phyloP scores from a whole-genome alignment of 2,888 invertebrate genomes.

The Parnassius apollo region DNA sequence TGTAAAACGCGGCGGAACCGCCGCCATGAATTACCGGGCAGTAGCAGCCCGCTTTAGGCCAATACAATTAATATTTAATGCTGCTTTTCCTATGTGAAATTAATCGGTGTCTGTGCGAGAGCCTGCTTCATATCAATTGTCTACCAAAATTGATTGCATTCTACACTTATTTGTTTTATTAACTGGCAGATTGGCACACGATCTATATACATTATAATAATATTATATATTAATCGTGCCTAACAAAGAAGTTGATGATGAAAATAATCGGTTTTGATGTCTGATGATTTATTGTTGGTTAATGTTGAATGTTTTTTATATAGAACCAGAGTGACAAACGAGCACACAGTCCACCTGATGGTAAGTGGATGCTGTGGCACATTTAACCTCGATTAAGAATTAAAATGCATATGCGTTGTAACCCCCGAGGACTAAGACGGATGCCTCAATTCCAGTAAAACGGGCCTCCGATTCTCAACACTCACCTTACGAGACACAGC shows the following conservation, averaged over 20 bases:
- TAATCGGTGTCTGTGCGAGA: constrained; percentile 67
- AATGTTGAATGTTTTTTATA: no score
- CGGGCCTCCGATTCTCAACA: no score
- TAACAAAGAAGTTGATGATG: background rate
- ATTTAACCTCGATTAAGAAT: no score
- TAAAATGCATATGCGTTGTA: no score
- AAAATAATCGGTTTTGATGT: background rate
- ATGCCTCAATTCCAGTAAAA: no score
- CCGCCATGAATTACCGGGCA: constrained; percentile 58
- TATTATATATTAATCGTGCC: background rate
- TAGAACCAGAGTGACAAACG: no score
- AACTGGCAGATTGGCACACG: constrained; percentile 20
- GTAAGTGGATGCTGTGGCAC: no score
- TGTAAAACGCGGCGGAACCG: constrained; percentile 49
- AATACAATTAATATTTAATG: constrained; percentile 77
- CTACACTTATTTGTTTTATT: constrained; percentile 48
- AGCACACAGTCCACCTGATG: no score
- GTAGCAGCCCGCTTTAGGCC: constrained; percentile 70
- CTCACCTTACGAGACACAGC: no score
- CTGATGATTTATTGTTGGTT: no score
- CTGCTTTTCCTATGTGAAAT: constrained; percentile 66
- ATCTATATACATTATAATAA: background rate
- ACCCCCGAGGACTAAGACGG: no score
- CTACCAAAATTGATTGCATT: constrained; percentile 57
- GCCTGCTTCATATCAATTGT: constrained; percentile 69